A percentile compares a stretch with the other conserved stretches of the same genome.
Conservation (phyloP, 2,113 vertebrate genomes). For the Tragelaphus scriptus region DNA sequence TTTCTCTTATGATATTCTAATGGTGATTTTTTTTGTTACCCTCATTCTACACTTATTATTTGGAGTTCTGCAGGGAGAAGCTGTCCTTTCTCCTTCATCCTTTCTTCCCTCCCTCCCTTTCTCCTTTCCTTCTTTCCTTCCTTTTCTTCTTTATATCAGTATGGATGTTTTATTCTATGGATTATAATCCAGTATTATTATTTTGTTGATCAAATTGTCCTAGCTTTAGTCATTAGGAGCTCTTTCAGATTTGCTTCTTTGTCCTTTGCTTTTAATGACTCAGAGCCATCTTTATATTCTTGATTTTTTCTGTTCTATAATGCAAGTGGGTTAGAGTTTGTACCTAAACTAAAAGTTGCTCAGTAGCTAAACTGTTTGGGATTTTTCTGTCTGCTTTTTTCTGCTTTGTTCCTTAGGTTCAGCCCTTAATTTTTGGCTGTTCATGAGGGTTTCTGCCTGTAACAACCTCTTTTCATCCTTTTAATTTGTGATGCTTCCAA, state of each 20-base stretch:
- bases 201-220: background rate
- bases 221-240: background rate
- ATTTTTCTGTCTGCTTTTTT: background rate
- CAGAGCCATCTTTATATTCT: background rate
- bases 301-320: background rate
- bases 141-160: background rate
- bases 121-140: background rate
- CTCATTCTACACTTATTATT: background rate
- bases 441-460: background rate
- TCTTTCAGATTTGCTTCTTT: constrained; percentile 20
- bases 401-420: constrained; percentile 14
- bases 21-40: background rate
- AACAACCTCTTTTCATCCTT: background rate
- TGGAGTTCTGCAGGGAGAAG: background rate
- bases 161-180: background rate
- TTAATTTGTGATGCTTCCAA: background rate
- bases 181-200: background rate
- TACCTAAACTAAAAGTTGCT: background rate
- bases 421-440: background rate
- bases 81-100: background rate
- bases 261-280: constrained; percentile 20
- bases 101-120: background rate
- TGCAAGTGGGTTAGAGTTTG: background rate
- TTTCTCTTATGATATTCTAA: constrained; percentile 3
- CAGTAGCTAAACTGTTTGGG: background rate